Evolutionary conservation across 2,113 vertebrate genomes (phyloP).

Genomic region (Trogon melanurus): DNA sequence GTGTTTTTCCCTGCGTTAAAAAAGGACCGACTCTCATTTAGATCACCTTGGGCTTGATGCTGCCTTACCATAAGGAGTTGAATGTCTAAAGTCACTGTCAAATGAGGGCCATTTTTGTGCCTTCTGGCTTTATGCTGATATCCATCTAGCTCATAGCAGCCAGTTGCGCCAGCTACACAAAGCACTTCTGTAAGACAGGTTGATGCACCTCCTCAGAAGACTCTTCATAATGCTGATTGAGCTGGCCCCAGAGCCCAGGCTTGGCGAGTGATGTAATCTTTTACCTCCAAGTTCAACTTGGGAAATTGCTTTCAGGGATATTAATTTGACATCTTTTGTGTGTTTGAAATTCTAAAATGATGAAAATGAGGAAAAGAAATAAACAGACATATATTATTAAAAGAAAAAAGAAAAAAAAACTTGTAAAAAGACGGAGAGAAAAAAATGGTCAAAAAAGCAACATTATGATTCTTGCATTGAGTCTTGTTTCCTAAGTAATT

Average conservation of each 20-base stretch:
- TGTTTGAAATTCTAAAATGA: conserved; percentile 28
- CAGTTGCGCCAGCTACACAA: not conserved
- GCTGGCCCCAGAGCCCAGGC: not conserved
- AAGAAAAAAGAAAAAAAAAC: not conserved
- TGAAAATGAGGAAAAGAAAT: conserved; percentile 25
- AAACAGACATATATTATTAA: not conserved
- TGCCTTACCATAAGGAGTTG: not conserved
- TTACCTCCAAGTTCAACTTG: conserved; percentile 34
- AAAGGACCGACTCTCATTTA: not conserved
- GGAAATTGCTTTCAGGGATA: conserved; percentile 41
- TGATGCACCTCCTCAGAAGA: not conserved
- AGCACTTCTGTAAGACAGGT: not conserved
- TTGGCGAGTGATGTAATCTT: conserved; percentile 40
- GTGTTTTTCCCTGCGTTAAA: not conserved
- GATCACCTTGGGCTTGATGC: accelerated
- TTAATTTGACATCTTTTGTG: conserved; percentile 22
- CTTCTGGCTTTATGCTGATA: not conserved
- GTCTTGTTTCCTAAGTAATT: conserved; percentile 13
- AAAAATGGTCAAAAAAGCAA: not conserved
- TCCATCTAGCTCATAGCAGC: not conserved
- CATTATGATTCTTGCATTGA: not conserved
- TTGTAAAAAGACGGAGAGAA: not conserved
- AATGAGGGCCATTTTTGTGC: not conserved
- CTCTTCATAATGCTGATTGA: not conserved
- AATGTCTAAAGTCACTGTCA: not conserved